Conservation (phyloP, 2,113 vertebrate genomes). For the Cololabis saira region DNA sequence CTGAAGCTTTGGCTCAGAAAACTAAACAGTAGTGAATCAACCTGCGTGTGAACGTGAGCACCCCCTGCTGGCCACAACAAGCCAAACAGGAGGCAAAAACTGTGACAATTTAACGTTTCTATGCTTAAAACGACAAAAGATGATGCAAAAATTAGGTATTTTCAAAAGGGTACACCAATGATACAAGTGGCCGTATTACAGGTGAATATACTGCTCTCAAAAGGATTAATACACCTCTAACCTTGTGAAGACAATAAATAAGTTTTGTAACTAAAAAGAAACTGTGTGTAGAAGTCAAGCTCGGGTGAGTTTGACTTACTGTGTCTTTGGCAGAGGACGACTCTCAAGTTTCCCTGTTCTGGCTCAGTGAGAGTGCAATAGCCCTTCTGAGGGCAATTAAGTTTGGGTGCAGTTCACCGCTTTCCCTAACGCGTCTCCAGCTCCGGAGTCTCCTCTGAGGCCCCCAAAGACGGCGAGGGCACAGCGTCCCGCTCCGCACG, state of each 20-base stretch:
- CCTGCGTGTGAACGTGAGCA: constrained; percentile 15
- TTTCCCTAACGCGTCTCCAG: constrained; percentile 24
- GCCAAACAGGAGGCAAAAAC: neutral
- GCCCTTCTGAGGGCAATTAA: neutral
- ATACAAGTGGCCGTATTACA: no score
- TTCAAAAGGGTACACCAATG: no score
- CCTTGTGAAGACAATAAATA: neutral
- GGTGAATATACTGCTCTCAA: no score
- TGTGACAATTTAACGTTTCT: neutral
- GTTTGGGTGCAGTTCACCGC: neutral
- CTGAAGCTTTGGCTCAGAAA: no score
- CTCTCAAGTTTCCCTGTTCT: constrained; percentile 2
- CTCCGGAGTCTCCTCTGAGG: constrained; percentile 32
- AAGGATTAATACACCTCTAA: neutral
- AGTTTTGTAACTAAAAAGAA: neutral
- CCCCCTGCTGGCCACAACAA: constrained; percentile 40
- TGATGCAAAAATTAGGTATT: no score
- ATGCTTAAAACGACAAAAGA: no score
- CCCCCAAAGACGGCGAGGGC: constrained; percentile 11
- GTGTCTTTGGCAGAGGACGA: constrained; percentile 22
- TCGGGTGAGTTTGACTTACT: neutral
- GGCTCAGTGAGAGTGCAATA: constrained; percentile 4
- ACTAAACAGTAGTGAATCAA: no score
- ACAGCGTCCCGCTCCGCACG: constrained; percentile 13
- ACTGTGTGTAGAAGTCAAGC: neutral